Conservation (phyloP, 2,888 invertebrate species). For the Acleris laterana region DNA sequence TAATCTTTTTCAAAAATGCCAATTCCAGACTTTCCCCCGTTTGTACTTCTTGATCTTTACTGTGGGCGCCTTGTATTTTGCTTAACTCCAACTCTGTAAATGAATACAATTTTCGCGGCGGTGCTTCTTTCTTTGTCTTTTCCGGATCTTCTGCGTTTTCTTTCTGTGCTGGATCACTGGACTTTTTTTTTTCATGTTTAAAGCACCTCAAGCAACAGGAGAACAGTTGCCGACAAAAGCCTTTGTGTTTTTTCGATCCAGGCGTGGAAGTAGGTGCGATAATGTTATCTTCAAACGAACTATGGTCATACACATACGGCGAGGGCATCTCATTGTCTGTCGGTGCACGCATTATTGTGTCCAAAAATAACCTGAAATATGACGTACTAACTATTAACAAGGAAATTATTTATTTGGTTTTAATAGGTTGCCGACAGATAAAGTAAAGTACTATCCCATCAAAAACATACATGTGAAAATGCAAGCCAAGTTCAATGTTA, state of each 20-base stretch:
- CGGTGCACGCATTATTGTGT: conserved; percentile 72
- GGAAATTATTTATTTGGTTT: too few species aligned
- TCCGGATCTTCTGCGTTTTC: background rate
- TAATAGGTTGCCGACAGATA: too few species aligned
- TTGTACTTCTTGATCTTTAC: conserved; percentile 58
- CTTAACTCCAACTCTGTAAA: conserved; percentile 63
- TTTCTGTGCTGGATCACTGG: background rate
- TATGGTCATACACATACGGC: conserved; percentile 47
- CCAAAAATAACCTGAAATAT: conserved; percentile 66
- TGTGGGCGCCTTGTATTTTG: conserved; percentile 46
- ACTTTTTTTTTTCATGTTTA: background rate
- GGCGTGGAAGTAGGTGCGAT: conserved; percentile 15
- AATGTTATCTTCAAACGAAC: conserved; percentile 48
- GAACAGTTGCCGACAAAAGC: conserved; percentile 2
- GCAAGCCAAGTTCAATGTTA: too few species aligned
- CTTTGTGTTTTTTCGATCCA: conserved; percentile 32
- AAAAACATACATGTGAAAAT: too few species aligned
- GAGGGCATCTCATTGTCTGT: conserved; percentile 50
- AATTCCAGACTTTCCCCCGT: conserved; percentile 67
- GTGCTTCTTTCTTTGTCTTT: background rate
- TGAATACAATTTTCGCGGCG: conserved; percentile 49
- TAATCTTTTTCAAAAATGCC: conserved; percentile 26
- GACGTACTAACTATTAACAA: too few species aligned
- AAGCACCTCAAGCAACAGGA: background rate
- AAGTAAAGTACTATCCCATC: too few species aligned